Conservation (phyloP, 2,888 invertebrate genomes). For the Mesorhabditis sp. region DNA sequence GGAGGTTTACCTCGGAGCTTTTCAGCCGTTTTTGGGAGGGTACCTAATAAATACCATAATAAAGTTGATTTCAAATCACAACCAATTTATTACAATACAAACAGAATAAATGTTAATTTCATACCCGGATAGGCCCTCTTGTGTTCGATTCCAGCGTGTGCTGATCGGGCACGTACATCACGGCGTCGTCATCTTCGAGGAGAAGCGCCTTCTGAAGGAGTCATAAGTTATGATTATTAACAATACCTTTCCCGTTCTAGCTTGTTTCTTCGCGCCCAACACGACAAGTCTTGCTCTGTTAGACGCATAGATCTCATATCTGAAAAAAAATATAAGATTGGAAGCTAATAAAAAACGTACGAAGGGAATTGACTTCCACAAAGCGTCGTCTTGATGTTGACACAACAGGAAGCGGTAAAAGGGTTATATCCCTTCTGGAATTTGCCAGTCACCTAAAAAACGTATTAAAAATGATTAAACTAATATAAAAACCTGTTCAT, state of each 20-base stretch:
- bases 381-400: conserved; percentile 88
- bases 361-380: conserved; percentile 96
- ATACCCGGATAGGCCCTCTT: not conserved
- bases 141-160: not conserved
- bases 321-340: not conserved
- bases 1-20: no score
- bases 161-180: not conserved
- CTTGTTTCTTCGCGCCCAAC: not conserved
- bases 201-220: conserved; percentile 1
- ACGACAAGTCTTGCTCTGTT: not conserved
- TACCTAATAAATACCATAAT: no score
- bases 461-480: conserved; percentile 6
- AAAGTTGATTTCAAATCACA: no score
- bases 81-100: no score
- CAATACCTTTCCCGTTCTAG: not conserved
- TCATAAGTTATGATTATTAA: not conserved
- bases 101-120: no score
- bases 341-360: conserved; percentile 63
- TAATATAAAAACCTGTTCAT: conserved; percentile 74
- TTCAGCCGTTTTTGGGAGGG: no score
- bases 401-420: conserved; percentile 89
- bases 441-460: conserved; percentile 81
- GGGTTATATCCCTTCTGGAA: conserved; percentile 98
- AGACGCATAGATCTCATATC: not conserved
- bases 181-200: not conserved